A percentile compares a stretch with the other conserved stretches of the same genome.
Conservation (phyloP, 2,888 invertebrate species). For the Dasysyrphus tricinctus region DNA sequence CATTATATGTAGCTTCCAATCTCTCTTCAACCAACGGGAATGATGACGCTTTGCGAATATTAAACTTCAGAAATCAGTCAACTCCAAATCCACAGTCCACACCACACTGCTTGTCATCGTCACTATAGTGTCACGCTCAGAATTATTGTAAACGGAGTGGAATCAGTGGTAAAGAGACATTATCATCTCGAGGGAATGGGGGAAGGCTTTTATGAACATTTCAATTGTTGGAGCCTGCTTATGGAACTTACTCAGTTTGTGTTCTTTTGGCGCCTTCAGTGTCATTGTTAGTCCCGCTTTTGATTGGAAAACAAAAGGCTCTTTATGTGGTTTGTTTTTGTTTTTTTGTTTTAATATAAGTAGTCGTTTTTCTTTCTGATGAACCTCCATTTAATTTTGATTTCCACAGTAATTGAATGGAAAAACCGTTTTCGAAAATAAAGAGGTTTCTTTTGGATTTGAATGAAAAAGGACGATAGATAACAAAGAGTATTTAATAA, state of each 20-base stretch:
- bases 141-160: conserved; percentile 54
- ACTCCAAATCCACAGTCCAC: too few relatives aligned
- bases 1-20: neutral
- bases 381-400: conserved; percentile 62
- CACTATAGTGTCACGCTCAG: conserved; percentile 38
- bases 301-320: conserved; percentile 56
- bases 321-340: conserved; percentile 46
- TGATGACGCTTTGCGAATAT: conserved; percentile 47
- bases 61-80: conserved; percentile 60
- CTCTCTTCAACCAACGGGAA: conserved; percentile 17
- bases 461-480: conserved; percentile 6
- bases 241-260: conserved; percentile 60
- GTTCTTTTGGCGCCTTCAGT: conserved; percentile 66
- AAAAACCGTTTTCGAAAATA: conserved; percentile 41
- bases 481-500: neutral
- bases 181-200: neutral
- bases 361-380: conserved; percentile 32
- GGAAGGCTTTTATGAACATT: conserved; percentile 52
- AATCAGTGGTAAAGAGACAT: conserved; percentile 47
- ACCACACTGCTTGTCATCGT: conserved; percentile 6
- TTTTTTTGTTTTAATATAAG: neutral
- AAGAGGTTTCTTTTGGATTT: conserved; percentile 2
- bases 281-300: conserved; percentile 65
- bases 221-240: conserved; percentile 57
- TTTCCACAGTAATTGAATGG: conserved; percentile 47